phyloP scores from a whole-genome alignment of 2,797 vertebrate genomes.

The Crocodylus rhombifer region DNA sequence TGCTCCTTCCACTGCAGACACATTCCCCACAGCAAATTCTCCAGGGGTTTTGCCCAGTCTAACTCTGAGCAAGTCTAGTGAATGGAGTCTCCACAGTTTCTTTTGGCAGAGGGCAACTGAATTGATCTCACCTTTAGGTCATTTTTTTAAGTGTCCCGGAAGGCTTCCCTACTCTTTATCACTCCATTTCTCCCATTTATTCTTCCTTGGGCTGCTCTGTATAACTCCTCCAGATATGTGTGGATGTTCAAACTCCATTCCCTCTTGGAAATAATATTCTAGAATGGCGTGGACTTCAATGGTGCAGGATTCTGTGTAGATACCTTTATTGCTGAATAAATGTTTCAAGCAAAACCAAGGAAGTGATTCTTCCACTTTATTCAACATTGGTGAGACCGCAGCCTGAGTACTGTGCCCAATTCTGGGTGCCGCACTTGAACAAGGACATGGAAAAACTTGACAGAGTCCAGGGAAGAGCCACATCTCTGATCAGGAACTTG shows the following conservation, averaged over 20 bases:
- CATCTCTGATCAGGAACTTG: too few species aligned
- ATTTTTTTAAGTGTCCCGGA: slow-evolving; percentile 42
- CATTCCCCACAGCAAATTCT: accelerated
- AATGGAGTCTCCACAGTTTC: slow-evolving; percentile 28
- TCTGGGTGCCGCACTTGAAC: too few species aligned
- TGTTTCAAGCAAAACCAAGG: not conserved
- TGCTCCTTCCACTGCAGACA: not conserved
- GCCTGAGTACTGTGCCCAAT: not conserved
- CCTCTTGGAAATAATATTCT: not conserved
- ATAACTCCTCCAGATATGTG: not conserved
- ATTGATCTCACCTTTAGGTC: slow-evolving; percentile 34
- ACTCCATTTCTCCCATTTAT: slow-evolving; percentile 48
- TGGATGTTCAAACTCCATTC: not conserved
- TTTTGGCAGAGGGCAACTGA: slow-evolving; percentile 57
- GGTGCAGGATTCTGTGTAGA: too few species aligned
- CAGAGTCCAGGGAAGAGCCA: too few species aligned
- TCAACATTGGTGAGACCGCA: accelerated
- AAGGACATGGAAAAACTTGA: too few species aligned
- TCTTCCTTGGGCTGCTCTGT: not conserved
- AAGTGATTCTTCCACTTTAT: accelerated
- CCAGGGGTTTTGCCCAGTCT: not conserved
- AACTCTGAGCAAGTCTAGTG: not conserved
- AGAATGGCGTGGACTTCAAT: too few species aligned
- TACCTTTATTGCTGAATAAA: not conserved
- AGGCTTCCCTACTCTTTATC: slow-evolving; percentile 58